Conservation (phyloP, 2,888 invertebrate genomes). For the Desoria tigrina region DNA sequence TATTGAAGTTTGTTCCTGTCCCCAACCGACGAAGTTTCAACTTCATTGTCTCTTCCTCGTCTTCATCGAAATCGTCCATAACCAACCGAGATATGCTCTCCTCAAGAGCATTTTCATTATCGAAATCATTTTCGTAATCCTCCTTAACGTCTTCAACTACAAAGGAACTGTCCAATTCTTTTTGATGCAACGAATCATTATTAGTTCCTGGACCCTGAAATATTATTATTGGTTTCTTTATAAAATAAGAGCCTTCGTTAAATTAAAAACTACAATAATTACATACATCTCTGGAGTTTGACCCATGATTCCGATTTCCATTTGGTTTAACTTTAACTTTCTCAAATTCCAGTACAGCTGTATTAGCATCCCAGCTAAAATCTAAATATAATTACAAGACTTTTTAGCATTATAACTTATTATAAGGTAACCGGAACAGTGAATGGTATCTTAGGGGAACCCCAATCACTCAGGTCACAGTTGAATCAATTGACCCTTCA, state of each 20-base stretch:
- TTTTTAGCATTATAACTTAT: no score
- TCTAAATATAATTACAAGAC: conserved; percentile 22
- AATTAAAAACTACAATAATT: no score
- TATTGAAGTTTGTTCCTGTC: conserved; percentile 34
- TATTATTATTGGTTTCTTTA: no score
- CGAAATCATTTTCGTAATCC: conserved; percentile 44
- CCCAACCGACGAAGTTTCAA: conserved; percentile 46
- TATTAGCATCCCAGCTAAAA: conserved; percentile 46
- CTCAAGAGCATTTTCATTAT: conserved; percentile 53
- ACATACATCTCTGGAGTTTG: no score
- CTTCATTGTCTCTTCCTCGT: conserved; percentile 44
- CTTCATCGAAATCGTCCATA: conserved; percentile 55
- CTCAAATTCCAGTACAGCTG: conserved; percentile 28
- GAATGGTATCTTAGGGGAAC: no score
- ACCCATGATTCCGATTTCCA: conserved; percentile 12
- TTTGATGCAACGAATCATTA: not conserved
- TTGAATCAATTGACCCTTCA: no score
- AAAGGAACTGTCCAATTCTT: not conserved
- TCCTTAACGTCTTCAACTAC: not conserved
- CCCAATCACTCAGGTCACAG: no score
- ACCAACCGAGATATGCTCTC: conserved; percentile 56
- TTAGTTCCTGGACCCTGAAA: no score
- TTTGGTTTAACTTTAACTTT: conserved; percentile 30
- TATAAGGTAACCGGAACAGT: no score
- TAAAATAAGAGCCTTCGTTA: no score